Base-by-base conservation (phyloP, 2,888 invertebrate species). In the Eledona agricola region DNA sequence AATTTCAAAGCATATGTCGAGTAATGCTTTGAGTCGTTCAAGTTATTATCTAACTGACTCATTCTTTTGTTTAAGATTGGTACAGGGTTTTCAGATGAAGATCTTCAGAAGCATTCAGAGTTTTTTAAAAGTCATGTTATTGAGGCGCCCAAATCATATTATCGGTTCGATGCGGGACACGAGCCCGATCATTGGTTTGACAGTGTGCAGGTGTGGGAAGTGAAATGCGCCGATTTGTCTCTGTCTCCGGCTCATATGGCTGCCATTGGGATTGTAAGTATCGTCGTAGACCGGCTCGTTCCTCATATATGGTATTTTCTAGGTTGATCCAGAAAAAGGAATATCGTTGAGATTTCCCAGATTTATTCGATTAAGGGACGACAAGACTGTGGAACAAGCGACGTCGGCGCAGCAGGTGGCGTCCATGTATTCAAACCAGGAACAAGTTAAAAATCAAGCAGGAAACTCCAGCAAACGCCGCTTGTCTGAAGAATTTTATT, bases 301-400 rank as follows among this genome's bases (percentile, higher is more conserved):
- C 29, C 47, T 22, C 3, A 38, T 38, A 19, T 22, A 13, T 13
- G n/a, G 7, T 28, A 10, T 17, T 51, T 45, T 19, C 52, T 60
- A 87, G 87, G 82, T 92, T 26, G 94, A 96, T 78, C 83, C 87
- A 1, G 90, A 90, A 67, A 91, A 91, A 69, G 98, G 98, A 11
- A 91, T 99, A 68, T 98, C 97, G 1, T 79, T 99, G 25, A 81
- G 98, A 25, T 99, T 99, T 78, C 98, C 98, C 2, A 83, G 95
- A 71, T 98, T 96, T 74, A 78, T 98, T 42, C 83, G 94, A 16
- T 85, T 91, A 29, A 83, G 98, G 13, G 91, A 91, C 3, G 99
- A 99, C 78, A 99, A 99, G 79, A 81, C 80, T 11, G 86, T 91
- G 1, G 98, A 98, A 76, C 88, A 96, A 69, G 96, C 98, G 1